Evolutionary conservation across 2,797 vertebrate species (phyloP).

Genomic region (Anas acuta): DNA sequence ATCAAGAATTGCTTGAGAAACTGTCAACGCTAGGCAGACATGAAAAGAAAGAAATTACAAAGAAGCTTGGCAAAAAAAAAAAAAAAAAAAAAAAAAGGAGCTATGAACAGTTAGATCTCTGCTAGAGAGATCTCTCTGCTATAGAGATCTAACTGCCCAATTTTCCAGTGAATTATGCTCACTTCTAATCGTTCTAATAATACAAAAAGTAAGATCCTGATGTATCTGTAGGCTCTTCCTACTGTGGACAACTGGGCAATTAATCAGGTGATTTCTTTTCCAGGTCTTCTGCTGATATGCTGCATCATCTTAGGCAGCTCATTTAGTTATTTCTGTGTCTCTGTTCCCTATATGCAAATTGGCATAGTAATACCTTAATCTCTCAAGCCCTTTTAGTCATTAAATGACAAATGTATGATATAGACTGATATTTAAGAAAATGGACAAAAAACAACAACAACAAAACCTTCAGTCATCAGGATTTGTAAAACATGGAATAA

Average conservation of each 20-base stretch:
- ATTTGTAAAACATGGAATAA: neutral
- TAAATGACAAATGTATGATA: neutral
- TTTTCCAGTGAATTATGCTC: neutral
- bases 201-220: neutral
- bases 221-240: neutral
- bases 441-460: too few species aligned
- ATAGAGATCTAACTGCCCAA: neutral
- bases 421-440: neutral
- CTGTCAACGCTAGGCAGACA: constrained; percentile 18
- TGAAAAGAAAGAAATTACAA: constrained; percentile 2
- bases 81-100: neutral
- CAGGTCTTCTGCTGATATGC: neutral
- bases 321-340: neutral
- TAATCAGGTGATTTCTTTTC: neutral
- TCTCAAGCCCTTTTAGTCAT: neutral
- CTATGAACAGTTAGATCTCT: neutral
- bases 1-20: neutral
- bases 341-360: neutral
- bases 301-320: neutral
- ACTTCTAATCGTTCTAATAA: neutral
- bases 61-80: neutral
- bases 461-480: neutral
- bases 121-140: neutral
- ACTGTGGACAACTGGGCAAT: neutral
- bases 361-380: neutral